Evolutionary conservation across 2,113 vertebrate genomes (phyloP), one percentile per base, ranked within the genome.

Genomic region (Nannospalax galili): DNA sequence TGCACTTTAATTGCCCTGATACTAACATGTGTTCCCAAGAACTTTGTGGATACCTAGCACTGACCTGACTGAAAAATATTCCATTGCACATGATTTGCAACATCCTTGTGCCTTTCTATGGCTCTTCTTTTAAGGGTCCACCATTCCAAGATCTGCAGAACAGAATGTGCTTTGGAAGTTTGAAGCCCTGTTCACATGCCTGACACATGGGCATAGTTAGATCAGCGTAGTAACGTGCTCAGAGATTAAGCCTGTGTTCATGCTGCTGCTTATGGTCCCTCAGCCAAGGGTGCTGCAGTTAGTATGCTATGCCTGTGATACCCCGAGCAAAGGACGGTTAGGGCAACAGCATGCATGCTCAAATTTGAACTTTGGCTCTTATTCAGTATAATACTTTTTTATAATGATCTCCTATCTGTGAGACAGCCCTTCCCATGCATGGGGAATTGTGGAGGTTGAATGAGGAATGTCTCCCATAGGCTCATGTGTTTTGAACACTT

Each of bases 81-180:
- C 0, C 1, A 22, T 79, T 45, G 73, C 30, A 35, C 15, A 60
- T 80, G n/a, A 75, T 82, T 92, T 74, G 86, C 48, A 58, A 87
- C 30, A 48, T 73, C 69, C 88, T 42, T 35, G 40, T 74, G 24
- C 16, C 58, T 69, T 58, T 92, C 77, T 45, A 74, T 87, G 3
- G 5, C 20, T 88, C 58, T 58, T 90, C 30, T 95, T 74, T 77
- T n/a, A 91, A 79, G 74, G 94, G 28, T 1, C 7, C 5, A 4
- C 67, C 88, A 64, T 73, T 88, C 22, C 60, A 96, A 89, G 56
- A 84, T 86, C 77, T 80, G 24, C 56, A 69, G 69, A 81, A 85
- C 52, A 95, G 64, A 65, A 56, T 75, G 37, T 86, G 40, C 81
- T 92, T 88, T 82, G 16, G 10, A 92, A 81, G 70, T 62, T 93